These are phyloP conservation scores for Cavia porcellus DNA, from an alignment of 2,113 vertebrate genomes.

Conservation along the genomic window DNA sequence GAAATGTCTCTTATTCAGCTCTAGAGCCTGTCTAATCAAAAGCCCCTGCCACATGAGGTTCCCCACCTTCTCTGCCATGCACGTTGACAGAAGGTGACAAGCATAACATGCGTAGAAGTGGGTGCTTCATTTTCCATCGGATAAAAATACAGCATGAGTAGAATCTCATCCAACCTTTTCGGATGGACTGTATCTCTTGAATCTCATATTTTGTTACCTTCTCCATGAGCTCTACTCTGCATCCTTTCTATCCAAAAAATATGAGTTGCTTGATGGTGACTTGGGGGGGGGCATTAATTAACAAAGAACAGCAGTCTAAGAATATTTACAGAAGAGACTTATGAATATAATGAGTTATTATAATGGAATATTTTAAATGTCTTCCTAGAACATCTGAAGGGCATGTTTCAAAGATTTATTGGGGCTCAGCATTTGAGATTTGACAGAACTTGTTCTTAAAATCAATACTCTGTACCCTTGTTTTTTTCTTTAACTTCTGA, in stretches of 20 bases:
- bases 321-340: not conserved
- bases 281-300: not conserved
- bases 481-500: constrained; percentile 65
- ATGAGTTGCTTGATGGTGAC: not conserved
- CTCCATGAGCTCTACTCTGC: not conserved
- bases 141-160: constrained; percentile 17
- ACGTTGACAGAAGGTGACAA: not conserved
- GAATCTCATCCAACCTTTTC: not conserved
- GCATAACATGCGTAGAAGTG: not conserved
- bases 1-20: not conserved
- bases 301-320: not conserved
- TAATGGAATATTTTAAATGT: constrained; percentile 18
- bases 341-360: not conserved
- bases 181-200: not conserved
- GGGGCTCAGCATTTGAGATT: not conserved
- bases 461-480: constrained; percentile 38
- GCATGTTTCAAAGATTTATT: constrained; percentile 18
- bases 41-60: not conserved
- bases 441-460: constrained; percentile 33
- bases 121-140: not conserved
- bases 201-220: not conserved
- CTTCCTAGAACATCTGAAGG: not conserved
- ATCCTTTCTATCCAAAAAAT: not conserved
- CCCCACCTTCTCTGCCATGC: not conserved
- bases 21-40: too few species aligned